Conservation (phyloP, 2,113 vertebrate genomes). For the Neogobius melanostomus region DNA sequence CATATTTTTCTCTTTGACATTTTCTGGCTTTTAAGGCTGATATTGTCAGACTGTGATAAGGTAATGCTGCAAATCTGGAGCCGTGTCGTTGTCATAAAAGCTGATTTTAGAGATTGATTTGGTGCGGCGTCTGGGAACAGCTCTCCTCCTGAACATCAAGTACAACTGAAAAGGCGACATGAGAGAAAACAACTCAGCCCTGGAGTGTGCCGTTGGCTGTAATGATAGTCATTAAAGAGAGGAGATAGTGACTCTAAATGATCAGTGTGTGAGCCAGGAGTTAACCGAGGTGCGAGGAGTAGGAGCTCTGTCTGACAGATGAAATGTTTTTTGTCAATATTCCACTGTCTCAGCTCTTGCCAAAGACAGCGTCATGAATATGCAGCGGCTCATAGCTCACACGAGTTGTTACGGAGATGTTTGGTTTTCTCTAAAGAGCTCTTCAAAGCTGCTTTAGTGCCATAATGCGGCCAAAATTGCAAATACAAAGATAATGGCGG, state of each 20-base stretch:
- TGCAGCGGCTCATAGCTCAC: conserved; percentile 13
- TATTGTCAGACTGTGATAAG: conserved; percentile 38
- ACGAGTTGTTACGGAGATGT: conserved; percentile 11
- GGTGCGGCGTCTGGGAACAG: conserved; percentile 30
- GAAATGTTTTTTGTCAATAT: conserved; percentile 22
- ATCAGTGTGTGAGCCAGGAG: conserved; percentile 16
- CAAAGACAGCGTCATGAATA: conserved; percentile 20
- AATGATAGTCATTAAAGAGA: conserved; percentile 63
- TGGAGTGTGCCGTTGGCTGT: conserved; percentile 50
- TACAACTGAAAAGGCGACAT: conserved; percentile 27
- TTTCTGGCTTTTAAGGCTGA: conserved; percentile 42
- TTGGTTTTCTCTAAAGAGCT: conserved; percentile 8
- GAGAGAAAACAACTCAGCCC: conserved; percentile 41
- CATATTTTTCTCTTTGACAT: conserved; percentile 41
- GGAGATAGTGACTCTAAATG: conserved; percentile 53
- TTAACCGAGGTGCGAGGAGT: conserved; percentile 8
- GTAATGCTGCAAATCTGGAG: conserved; percentile 38
- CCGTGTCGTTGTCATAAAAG: conserved; percentile 28
- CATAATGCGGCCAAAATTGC: neutral
- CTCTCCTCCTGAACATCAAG: conserved; percentile 32
- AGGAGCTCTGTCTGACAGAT: conserved; percentile 33
- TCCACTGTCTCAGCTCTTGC: neutral
- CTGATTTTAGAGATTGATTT: conserved; percentile 47
- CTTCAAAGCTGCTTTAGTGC: neutral
- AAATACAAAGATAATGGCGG: no score